Evolutionary conservation across 1,140 invertebrate genomes (phyloP).

Genomic region (Metopolophium dirhodum): DNA sequence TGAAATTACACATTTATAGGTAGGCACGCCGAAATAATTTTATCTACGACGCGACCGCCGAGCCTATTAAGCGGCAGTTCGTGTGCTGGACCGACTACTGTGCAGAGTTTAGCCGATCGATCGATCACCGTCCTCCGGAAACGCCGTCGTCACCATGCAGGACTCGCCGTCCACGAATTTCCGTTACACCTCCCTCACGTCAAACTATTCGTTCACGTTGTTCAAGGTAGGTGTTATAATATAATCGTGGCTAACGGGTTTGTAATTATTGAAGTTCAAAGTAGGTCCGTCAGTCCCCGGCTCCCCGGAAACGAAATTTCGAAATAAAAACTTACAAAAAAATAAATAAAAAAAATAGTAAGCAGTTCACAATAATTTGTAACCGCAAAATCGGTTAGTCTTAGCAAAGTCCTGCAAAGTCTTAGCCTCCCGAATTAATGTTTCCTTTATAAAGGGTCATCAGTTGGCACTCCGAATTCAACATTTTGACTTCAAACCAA

Average conservation of each 20-base stretch:
- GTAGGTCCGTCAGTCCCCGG: too few relatives aligned
- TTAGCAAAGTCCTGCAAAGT: too few relatives aligned
- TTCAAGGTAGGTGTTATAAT: not conserved
- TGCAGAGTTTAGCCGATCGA: not conserved
- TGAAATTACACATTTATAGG: too few relatives aligned
- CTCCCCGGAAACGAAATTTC: too few relatives aligned
- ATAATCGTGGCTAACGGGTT: not conserved
- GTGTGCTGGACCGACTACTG: not conserved
- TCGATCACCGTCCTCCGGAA: not conserved
- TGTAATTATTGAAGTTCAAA: not conserved
- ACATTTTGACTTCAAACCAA: too few relatives aligned
- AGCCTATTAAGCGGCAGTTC: not conserved
- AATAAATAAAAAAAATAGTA: too few relatives aligned
- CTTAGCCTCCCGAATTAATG: too few relatives aligned
- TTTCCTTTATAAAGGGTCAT: too few relatives aligned
- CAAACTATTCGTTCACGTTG: not conserved
- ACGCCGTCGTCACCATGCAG: not conserved
- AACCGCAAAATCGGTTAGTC: too few relatives aligned
- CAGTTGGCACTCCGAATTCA: too few relatives aligned
- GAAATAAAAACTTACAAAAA: too few relatives aligned
- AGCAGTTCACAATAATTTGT: too few relatives aligned
- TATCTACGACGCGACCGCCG: not conserved
- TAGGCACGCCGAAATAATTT: not conserved
- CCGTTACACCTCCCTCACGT: not conserved
- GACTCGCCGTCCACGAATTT: not conserved